Conservation (phyloP, 1,140 invertebrate genomes). For the Ceratitis capitata region DNA sequence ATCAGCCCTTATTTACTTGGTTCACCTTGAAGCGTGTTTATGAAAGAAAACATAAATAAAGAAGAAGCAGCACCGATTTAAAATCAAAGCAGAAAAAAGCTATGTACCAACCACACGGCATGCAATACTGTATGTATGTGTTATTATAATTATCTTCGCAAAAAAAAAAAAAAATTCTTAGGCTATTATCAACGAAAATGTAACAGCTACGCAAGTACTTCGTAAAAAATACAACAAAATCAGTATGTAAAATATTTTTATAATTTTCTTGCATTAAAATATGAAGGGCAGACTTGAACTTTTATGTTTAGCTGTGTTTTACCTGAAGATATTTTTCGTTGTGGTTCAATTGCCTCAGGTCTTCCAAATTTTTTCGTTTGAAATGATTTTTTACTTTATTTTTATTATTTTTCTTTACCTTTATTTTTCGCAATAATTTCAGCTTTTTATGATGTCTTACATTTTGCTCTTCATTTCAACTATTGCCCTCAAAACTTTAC, state of each 20-base stretch:
- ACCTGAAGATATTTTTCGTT: not conserved
- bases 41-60: not conserved
- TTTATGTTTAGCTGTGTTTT: not conserved
- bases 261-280: not conserved
- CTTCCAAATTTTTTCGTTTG: not conserved
- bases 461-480: not conserved
- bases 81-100: not conserved
- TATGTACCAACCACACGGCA: not conserved
- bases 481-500: slow-evolving; percentile 3
- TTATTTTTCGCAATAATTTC: not conserved
- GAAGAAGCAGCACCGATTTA: not conserved
- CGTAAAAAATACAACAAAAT: not conserved
- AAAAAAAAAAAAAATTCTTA: not conserved
- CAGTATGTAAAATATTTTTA: not conserved
- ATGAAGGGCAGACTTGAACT: too few species aligned
- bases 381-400: not conserved
- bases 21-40: not conserved
- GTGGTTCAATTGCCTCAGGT: not conserved
- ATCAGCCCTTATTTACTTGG: not conserved
- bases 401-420: not conserved
- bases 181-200: not conserved
- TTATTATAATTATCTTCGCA: not conserved
- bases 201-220: not conserved
- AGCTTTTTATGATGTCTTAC: not conserved
- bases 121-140: not conserved